phyloP scores from a whole-genome alignment of 2,797 vertebrate species.

The Sebastes steindachneri region DNA sequence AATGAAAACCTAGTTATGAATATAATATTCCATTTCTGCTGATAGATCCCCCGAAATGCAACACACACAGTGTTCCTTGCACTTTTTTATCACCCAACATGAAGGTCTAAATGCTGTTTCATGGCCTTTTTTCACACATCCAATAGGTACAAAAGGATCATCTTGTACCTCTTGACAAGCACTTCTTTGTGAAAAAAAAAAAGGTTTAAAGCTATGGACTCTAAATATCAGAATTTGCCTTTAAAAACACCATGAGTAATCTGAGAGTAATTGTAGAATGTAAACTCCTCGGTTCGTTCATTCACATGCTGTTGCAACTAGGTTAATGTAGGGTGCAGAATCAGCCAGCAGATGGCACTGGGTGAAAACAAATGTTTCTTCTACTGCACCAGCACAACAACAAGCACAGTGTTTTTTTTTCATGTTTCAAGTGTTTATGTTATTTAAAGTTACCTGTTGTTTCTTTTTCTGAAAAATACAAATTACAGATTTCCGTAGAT shows the following conservation, averaged over 20 bases:
- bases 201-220: neutral
- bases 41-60: too few relatives aligned
- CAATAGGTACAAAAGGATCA: neutral
- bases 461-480: neutral
- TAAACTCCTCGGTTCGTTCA: neutral
- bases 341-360: conserved; percentile 67
- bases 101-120: neutral
- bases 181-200: neutral
- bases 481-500: neutral
- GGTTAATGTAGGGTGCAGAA: neutral
- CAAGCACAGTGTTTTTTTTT: neutral
- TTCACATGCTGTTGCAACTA: neutral
- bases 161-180: neutral
- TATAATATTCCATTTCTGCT: too few relatives aligned
- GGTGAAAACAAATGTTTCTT: neutral
- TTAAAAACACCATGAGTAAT: neutral
- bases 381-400: neutral
- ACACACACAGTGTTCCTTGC: too few relatives aligned
- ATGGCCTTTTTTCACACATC: neutral
- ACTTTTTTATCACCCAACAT: neutral
- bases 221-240: neutral
- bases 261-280: neutral
- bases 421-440: neutral
- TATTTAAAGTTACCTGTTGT: neutral
- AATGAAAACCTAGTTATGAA: too few relatives aligned